phyloP scores from a whole-genome alignment of 2,888 invertebrate species.

The Coleophora flavipennella region DNA sequence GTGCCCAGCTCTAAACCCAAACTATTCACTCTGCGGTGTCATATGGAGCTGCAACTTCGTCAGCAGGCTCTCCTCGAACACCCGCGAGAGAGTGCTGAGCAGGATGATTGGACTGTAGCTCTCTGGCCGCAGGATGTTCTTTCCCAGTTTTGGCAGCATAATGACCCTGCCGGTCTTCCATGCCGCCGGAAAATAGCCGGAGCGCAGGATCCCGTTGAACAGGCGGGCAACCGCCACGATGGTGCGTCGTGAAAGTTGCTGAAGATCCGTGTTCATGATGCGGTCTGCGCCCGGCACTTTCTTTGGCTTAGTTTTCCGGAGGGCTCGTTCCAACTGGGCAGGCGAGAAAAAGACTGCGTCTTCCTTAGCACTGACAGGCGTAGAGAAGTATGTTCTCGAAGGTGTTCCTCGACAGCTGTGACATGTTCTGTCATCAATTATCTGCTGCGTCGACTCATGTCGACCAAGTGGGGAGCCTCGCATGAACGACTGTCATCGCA shows the following conservation, averaged over 20 bases:
- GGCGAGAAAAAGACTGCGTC: constrained; percentile 8
- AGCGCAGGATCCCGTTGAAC: constrained; percentile 15
- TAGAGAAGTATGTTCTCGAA: neutral
- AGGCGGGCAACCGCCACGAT: constrained; percentile 9
- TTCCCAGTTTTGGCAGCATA: constrained; percentile 17
- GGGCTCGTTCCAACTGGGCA: neutral
- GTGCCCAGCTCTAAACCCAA: constrained; percentile 17
- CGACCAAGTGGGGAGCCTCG: too few relatives aligned
- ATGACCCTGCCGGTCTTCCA: constrained; percentile 15
- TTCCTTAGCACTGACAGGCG: neutral
- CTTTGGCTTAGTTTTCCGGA: neutral
- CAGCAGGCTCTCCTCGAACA: constrained; percentile 3
- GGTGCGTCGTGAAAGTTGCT: neutral
- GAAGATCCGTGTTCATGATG: constrained; percentile 5
- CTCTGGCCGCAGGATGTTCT: constrained; percentile 8
- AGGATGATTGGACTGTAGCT: constrained; percentile 15
- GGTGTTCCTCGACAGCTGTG: neutral
- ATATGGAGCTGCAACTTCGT: neutral
- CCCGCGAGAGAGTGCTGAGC: neutral
- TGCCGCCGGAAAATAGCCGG: constrained; percentile 13
- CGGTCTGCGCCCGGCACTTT: constrained; percentile 15
- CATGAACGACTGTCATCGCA: too few relatives aligned
- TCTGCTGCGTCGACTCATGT: too few relatives aligned
- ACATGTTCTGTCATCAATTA: neutral
- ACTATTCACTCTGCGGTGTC: constrained; percentile 13